Base-by-base conservation (phyloP, 2,113 vertebrate species). In the Otus sunia region DNA sequence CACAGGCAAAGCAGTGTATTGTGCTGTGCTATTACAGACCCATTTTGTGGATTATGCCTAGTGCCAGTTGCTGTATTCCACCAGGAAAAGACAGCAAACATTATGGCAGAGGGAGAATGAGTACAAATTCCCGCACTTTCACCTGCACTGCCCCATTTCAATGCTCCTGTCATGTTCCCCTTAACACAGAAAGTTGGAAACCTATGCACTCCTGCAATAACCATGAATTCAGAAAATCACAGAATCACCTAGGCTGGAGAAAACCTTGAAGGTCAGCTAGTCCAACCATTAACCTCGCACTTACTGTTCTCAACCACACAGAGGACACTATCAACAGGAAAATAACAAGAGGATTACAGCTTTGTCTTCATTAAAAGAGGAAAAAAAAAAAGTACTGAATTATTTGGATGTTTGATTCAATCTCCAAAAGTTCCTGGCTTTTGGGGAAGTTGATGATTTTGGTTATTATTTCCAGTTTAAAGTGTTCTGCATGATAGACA, bases 181-280 rank as follows among this genome's bases (percentile, higher is more conserved):
- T 29, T 50, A 26, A 4, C 49, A 55, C 25, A 80, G 11, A 52
- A 68, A 55, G 12, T 1, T 23, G n/a, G 27, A 21, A 64, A 62
- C 11, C 32, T 23, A 16, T 0, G 7, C 36, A 66, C 15, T 66
- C 37, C 47, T 86, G 67, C n/a, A 84, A 20, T 11, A 67, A 25
- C 2, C 0, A 0, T 9, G 16, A 27, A 41, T n/a, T n/a, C 41
- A 41, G 41, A n/a, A n/a, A 41, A 41, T 15, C 41, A 45, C 43
- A 45, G 43, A 45, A 8, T 45, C 43, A 45, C 17, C 43, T 45
- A 45, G 43, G 43, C 18, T 45, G 43, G 43, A 45, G 18, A 45
- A 45, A 17, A 45, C 43, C 43, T 45, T 45, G 43, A 18, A 45
- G 43, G 43, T 45, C 16, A 8, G 17, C 43, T 45, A 45, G 43